Conservation (phyloP, 2,888 invertebrate species). For the Oscheius onirici region DNA sequence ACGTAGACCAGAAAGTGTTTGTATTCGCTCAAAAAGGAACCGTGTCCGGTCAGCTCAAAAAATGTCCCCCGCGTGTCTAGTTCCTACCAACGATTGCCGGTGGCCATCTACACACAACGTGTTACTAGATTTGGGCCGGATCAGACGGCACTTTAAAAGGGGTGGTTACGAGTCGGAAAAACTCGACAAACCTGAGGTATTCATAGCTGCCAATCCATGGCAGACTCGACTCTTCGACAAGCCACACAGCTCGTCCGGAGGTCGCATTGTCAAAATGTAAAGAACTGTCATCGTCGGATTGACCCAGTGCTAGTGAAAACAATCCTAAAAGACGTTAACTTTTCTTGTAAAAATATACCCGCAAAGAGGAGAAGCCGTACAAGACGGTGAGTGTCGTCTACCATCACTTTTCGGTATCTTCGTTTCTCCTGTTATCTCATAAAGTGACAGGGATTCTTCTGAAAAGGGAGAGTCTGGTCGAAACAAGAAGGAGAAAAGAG, state of each 20-base stretch:
- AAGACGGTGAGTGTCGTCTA: constrained; percentile 7
- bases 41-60: constrained; percentile 31
- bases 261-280: constrained; percentile 50
- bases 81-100: constrained; percentile 2
- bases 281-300: constrained; percentile 50
- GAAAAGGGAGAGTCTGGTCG: background rate
- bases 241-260: constrained; percentile 57
- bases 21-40: background rate
- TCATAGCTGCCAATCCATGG: constrained; percentile 66
- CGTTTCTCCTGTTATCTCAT: constrained; percentile 11
- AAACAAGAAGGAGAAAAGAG: background rate
- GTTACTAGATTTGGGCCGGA: no score
- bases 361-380: constrained; percentile 19
- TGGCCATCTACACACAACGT: constrained; percentile 1
- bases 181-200: constrained; percentile 52
- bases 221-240: constrained; percentile 52
- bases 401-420: constrained; percentile 9
- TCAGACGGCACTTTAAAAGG: no score
- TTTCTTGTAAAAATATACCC: background rate
- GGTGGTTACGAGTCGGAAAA: no score
- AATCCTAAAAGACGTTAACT: constrained; percentile 31
- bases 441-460: background rate
- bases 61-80: constrained; percentile 16
- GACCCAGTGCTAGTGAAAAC: constrained; percentile 30
- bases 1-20: no score